Evolutionary conservation across 1,140 invertebrate genomes (phyloP), one percentile per base, ranked within the genome.

Genomic region (Rhynchophorus ferrugineus): DNA sequence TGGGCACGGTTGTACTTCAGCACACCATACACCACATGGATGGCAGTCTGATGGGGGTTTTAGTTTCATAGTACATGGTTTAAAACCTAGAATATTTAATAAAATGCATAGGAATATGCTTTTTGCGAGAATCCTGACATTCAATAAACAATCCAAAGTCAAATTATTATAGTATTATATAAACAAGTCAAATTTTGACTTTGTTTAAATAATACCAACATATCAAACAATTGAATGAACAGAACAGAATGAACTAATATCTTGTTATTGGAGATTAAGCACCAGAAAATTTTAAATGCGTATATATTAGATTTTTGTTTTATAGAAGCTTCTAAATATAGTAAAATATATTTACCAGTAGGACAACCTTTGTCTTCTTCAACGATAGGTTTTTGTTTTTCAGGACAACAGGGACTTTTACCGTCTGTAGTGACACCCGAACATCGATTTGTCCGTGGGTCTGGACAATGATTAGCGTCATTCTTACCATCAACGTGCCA

Each of bases 51-150:
- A 16, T 18, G 63, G 63, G 7, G 64, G 63, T 3, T 39, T 46
- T 29, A 68, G 18, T 46, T 59, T 62, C 61, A 68, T 64, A 7
- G 54, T 35, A 39, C 66, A 68, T 2, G 63, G 63, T 54, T 68
- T 66, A 22, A 65, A 66, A 33, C 66, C 51, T 53, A 19, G 8
- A 53, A 45, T n/a, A n/a, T n/a, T n/a, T n/a, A n/a, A n/a, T n/a
- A n/a, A n/a, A n/a, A n/a, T n/a, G n/a, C n/a, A n/a, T n/a, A n/a
- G n/a, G n/a, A n/a, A n/a, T n/a, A n/a, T n/a, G n/a, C n/a, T n/a
- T n/a, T n/a, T n/a, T n/a, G n/a, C n/a, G n/a, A n/a, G n/a, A n/a
- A n/a, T n/a, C n/a, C n/a, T n/a, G n/a, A n/a, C n/a, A n/a, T n/a
- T n/a, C n/a, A n/a, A n/a, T n/a, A n/a, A n/a, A n/a, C n/a, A n/a